Conservation (phyloP, 64 coral and sea anemone species). For the Pocillopora damicornis region DNA sequence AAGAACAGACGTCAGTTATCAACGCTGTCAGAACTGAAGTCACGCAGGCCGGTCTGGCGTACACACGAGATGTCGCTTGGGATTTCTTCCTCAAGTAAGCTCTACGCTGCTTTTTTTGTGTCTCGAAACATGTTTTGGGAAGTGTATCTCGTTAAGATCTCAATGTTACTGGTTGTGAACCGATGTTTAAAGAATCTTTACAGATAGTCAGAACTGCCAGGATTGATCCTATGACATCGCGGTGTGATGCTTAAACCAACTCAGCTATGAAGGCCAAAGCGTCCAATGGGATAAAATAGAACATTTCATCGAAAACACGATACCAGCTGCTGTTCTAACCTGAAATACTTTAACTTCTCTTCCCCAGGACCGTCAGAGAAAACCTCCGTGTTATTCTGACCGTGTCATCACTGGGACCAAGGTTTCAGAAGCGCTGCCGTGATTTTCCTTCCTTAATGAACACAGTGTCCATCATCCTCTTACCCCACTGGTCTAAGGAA, state of each 20-base stretch:
- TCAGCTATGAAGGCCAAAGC: too few relatives aligned
- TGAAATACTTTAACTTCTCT: neutral
- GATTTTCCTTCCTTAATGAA: constrained; percentile 81
- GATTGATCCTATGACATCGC: too few relatives aligned
- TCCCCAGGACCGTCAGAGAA: constrained; percentile 86
- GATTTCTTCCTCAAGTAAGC: constrained; percentile 95
- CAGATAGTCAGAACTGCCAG: too few relatives aligned
- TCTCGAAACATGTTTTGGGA: too few relatives aligned
- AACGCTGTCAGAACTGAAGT: constrained; percentile 96
- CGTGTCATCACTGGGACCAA: constrained; percentile 65
- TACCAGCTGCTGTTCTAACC: neutral
- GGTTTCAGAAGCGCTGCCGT: constrained; percentile 86
- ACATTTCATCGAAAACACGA: neutral
- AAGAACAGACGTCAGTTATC: constrained; percentile 93
- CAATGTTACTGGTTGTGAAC: too few relatives aligned
- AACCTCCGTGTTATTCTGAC: constrained; percentile 88
- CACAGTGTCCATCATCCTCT: constrained; percentile 82
- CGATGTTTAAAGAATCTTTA: too few relatives aligned
- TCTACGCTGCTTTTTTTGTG: neutral
- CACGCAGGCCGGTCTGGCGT: constrained; percentile 92
- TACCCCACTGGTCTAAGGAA: constrained; percentile 85
- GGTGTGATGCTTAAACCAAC: too few relatives aligned
- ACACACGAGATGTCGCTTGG: constrained; percentile 98
- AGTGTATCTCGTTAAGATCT: too few relatives aligned
- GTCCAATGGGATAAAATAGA: neutral